Evolutionary conservation across 2,888 invertebrate species (phyloP).

Genomic region (Dioctria rufipes): DNA sequence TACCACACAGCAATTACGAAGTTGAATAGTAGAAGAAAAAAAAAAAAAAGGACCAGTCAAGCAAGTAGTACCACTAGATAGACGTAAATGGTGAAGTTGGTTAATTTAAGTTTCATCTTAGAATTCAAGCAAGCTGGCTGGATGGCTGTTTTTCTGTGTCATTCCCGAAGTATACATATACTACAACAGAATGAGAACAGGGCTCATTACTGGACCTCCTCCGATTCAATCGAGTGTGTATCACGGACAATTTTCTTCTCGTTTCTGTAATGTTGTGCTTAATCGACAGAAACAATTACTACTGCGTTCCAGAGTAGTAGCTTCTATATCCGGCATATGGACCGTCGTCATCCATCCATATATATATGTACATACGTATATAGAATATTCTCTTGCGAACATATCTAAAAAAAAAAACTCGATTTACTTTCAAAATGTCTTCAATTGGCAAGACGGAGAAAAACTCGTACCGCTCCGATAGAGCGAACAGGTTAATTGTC

Average conservation of each 20-base stretch:
- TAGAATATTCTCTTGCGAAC: background rate
- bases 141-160: slow-evolving; percentile 18
- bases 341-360: background rate
- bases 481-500: slow-evolving; percentile 8
- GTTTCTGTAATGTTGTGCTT: slow-evolving; percentile 25
- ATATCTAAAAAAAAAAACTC: background rate
- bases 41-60: slow-evolving; percentile 1
- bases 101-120: slow-evolving; percentile 45
- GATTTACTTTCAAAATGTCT: background rate
- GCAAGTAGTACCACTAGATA: slow-evolving; percentile 34
- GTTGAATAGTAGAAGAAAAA: background rate
- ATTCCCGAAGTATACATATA: background rate
- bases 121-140: slow-evolving; percentile 28
- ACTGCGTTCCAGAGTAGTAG: slow-evolving; percentile 19
- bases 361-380: too few relatives aligned
- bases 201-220: slow-evolving; percentile 46
- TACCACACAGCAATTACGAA: slow-evolving; percentile 16
- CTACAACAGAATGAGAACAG: background rate
- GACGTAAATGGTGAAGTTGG: slow-evolving; percentile 43
- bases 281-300: slow-evolving; percentile 47
- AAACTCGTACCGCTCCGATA: slow-evolving; percentile 4
- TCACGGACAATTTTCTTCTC: slow-evolving; percentile 29
- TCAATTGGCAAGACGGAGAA: background rate
- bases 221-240: slow-evolving; percentile 40
- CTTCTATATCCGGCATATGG: background rate